Percentiles rank a stretch among this genome's conserved stretches.
Conservation (phyloP, 2,113 vertebrate genomes). For the Prietella phreatophila region DNA sequence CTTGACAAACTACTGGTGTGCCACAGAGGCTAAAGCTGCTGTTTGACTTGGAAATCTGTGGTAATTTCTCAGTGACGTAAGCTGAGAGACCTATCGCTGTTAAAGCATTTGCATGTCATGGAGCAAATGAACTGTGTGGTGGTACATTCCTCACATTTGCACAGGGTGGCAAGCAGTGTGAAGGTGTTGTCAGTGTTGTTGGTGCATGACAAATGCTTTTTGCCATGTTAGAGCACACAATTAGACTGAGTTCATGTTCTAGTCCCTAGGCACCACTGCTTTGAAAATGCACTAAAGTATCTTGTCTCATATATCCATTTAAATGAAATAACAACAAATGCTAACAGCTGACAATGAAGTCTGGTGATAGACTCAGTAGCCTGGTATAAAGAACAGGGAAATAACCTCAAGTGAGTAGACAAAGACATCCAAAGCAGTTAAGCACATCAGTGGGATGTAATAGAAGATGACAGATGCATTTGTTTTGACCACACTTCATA, state of each 20-base stretch:
- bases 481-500: slow-evolving; percentile 58
- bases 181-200: background rate
- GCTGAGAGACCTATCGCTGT: background rate
- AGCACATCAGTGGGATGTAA: slow-evolving; percentile 17
- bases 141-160: slow-evolving; percentile 27
- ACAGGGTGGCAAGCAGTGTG: background rate
- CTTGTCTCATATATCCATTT: background rate
- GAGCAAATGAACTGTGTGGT: background rate
- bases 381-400: background rate
- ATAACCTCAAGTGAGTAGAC: slow-evolving; percentile 3
- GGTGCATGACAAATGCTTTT: slow-evolving; percentile 6
- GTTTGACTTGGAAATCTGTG: slow-evolving; percentile 8
- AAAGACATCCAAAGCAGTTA: slow-evolving; percentile 20
- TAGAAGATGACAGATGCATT: slow-evolving; percentile 29
- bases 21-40: slow-evolving; percentile 10
- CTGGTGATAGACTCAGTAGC: slow-evolving; percentile 37
- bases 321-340: background rate
- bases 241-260: background rate
- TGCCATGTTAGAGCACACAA: background rate
- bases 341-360: slow-evolving; percentile 15
- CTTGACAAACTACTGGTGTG: slow-evolving; percentile 4
- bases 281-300: background rate
- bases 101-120: slow-evolving; percentile 24
- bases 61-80: slow-evolving; percentile 10
- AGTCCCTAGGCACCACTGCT: background rate